Evolutionary conservation across 1,140 invertebrate species (phyloP), one percentile per base, ranked within the genome.

Genomic region (Eubasilissa regina): DNA sequence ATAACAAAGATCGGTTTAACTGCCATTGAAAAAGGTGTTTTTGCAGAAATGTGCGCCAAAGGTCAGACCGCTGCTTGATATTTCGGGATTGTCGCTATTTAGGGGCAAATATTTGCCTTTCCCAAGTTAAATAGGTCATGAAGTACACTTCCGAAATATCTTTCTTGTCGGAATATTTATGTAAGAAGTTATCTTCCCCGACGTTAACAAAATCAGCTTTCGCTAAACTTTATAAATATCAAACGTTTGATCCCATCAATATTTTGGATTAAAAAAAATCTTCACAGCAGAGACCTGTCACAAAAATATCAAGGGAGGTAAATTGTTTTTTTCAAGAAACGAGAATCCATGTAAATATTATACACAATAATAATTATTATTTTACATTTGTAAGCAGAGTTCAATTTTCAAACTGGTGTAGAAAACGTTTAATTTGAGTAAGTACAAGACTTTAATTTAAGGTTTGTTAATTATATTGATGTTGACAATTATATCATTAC

Each of bases 81-180:
- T 70, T 70, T 70, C 13, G 66, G 45, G 66, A 70, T 25, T 70
- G 66, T 51, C 47, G 47, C 47, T 70, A 70, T 70, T 70, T 47
- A 15, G 66, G 15, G 25, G 66, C 66, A 70, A 70, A 70, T 70
- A 70, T 70, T 70, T 70, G 66, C 66, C 47, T 53, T 70, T 51
- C 47, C 66, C 66, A 70, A 25, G 66, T 70, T 70, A 70, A 70
- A 70, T 70, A 70, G 48, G 45, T 45, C 66, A 13, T 70, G 66
- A 48, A 70, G 51, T 70, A 70, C 47, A 70, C 66, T 70, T 70
- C 45, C 21, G 66, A 70, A 70, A 53, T 70, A 70, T 70, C 66
- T 70, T 70, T 70, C 66, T 51, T 70, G 15, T 17, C 45, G 17
- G 44, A 70, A 21, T 70, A 70, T 70, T 70, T 70, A 70, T 70